These are phyloP conservation scores for Spodoptera picta DNA, from an alignment of 2,888 invertebrate genomes.

Conservation along the genomic window DNA sequence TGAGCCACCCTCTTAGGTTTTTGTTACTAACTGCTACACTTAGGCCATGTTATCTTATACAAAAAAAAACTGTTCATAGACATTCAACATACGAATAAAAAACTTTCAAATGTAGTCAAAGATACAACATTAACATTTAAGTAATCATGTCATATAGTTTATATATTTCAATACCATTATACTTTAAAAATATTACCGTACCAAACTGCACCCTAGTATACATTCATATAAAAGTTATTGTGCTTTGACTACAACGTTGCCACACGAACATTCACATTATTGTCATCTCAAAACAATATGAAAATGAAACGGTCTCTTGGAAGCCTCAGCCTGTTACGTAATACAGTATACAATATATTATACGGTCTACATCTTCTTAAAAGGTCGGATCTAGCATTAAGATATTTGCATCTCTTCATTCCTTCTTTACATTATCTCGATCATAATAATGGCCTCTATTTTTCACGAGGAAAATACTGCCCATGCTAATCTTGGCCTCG, in stretches of 20 bases:
- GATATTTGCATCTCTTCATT: conserved; percentile 44
- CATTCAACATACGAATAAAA: background rate
- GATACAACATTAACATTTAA: no score
- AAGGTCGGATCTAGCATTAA: conserved; percentile 30
- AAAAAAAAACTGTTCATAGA: conserved; percentile 34
- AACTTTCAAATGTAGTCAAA: no score
- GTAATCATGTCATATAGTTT: no score
- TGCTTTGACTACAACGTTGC: conserved; percentile 46
- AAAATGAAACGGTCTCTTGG: conserved; percentile 31
- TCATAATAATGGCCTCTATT: conserved; percentile 45
- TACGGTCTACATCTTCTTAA: conserved; percentile 33
- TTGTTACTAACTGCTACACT: conserved; percentile 58
- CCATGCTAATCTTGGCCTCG: conserved; percentile 48
- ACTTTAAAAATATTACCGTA: conserved; percentile 20
- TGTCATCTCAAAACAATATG: conserved; percentile 50
- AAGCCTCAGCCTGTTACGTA: conserved; percentile 26
- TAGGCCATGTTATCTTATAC: conserved; percentile 14
- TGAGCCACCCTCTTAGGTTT: conserved; percentile 57
- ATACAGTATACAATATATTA: conserved; percentile 23
- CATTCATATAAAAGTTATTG: conserved; percentile 41
- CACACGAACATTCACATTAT: conserved; percentile 56
- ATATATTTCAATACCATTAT: background rate
- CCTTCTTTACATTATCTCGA: conserved; percentile 45
- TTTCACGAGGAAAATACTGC: conserved; percentile 44
- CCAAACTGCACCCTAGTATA: conserved; percentile 32